Evolutionary conservation across 2,797 vertebrate genomes (phyloP), one percentile per base, ranked within the genome.

Genomic region (Peromyscus aztecus): DNA sequence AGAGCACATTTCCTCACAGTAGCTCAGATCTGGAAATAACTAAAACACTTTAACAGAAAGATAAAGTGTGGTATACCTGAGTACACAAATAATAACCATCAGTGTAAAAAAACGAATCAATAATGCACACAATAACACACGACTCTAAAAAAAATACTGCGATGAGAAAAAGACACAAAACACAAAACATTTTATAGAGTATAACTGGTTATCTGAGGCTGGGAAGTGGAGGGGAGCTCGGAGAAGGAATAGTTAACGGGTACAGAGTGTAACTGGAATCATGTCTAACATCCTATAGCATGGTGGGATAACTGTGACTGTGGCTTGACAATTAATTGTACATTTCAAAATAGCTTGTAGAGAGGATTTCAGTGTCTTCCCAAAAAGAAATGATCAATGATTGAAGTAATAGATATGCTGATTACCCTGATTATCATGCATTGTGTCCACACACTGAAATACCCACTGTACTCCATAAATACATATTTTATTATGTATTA

Each of bases 131-230:
- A 87, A 46, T 14, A 59, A 86, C 49, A 61, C 19, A 40, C 29
- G 6, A 78, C 84, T 92, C 49, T 80, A 31, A 84, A 94, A 84
- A 94, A 93, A 78, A 11, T 40, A 91, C 52, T 55, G 16, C 6
- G 2, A 24, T 86, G 17, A 89, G n/a, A 23, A 61, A 93, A 91
- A 78, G 23, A 82, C 65, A 40, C 2, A 49, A 90, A 67, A 89
- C 8, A 80, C 46, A 78, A 40, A 94, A 46, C n/a, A 21, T 46
- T 81, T 71, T 27, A 16, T 57, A 4, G 10, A 65, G n/a, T 52
- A 21, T 27, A 55, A 34, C 21, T 29, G 61, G 6, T 63, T 57
- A 40, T 13, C 65, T 17, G 8, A 57, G 43, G 2, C 43, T 83
- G 21, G 43, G n/a, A 83, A 65, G 9, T 7, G 14, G 7, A 8